phyloP scores from a whole-genome alignment of 2,888 invertebrate species.

The Therioaphis trifolii region DNA sequence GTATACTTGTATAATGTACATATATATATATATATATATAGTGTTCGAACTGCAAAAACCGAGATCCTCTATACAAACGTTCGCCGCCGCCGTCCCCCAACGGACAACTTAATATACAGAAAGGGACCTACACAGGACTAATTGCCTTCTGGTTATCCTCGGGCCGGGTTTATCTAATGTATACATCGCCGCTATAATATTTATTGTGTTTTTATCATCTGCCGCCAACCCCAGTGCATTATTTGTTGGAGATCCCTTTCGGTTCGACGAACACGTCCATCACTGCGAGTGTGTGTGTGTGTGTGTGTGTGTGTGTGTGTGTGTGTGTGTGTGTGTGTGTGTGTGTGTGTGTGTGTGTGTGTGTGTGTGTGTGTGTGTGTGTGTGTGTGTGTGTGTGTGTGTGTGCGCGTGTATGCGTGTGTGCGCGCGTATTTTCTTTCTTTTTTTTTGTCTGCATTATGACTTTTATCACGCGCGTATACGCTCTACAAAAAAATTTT shows the following conservation, averaged over 20 bases:
- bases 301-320: not conserved
- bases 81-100: conserved; percentile 3
- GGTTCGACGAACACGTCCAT: conserved; percentile 62
- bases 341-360: not conserved
- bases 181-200: conserved; percentile 44
- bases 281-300: not conserved
- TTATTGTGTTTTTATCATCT: conserved; percentile 62
- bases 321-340: not conserved
- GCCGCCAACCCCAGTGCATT: conserved; percentile 32
- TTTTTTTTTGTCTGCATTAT: conserved; percentile 37
- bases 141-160: conserved; percentile 63
- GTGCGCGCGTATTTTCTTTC: not conserved
- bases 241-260: conserved; percentile 54
- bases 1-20: not conserved
- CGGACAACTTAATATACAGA: conserved; percentile 33
- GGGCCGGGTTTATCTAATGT: conserved; percentile 58
- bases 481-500: not conserved
- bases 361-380: not conserved
- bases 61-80: conserved; percentile 32
- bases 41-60: conserved; percentile 32
- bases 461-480: conserved; percentile 55
- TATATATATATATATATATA: not conserved
- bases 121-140: conserved; percentile 52
- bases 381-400: not conserved
- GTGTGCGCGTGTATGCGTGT: not conserved